Percentiles rank a stretch among this genome's conserved stretches.
phyloP scores from a whole-genome alignment of 2,888 invertebrate genomes.

The Pyralis farinalis region DNA sequence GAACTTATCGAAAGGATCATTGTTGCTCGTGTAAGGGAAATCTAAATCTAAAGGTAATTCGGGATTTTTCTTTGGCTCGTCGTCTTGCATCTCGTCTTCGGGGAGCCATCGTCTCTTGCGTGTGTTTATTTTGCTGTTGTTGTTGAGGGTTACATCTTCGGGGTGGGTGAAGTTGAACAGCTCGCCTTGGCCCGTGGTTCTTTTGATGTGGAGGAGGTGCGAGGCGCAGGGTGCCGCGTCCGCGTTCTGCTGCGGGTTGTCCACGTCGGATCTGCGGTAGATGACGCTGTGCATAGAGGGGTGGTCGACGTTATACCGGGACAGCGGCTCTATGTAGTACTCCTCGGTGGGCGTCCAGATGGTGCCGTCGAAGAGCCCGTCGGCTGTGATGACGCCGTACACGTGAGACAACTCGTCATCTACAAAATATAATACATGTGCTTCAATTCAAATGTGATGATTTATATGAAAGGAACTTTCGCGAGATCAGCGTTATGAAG shows the following conservation, averaged over 20 bases:
- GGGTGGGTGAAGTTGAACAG: conserved; percentile 61
- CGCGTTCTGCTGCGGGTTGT: conserved; percentile 62
- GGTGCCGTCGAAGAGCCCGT: conserved; percentile 94
- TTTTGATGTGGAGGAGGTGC: conserved; percentile 79
- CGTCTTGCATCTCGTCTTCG: conserved; percentile 82
- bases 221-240: conserved; percentile 78
- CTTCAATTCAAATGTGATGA: too few species aligned
- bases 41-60: conserved; percentile 84
- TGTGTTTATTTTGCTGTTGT: conserved; percentile 58
- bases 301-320: conserved; percentile 82
- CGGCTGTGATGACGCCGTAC: conserved; percentile 91
- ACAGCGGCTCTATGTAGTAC: conserved; percentile 91
- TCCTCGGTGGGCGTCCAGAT: conserved; percentile 89
- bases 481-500: too few species aligned
- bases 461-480: too few species aligned
- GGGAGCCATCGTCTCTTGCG: conserved; percentile 85
- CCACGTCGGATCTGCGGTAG: conserved; percentile 90
- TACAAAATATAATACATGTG: conserved; percentile 76
- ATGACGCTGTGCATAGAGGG: conserved; percentile 89
- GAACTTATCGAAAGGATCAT: conserved; percentile 73
- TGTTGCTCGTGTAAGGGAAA: conserved; percentile 83
- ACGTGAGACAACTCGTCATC: conserved; percentile 91
- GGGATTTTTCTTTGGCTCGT: conserved; percentile 82
- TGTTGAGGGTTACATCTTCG: conserved; percentile 44
- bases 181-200: conserved; percentile 55